These are phyloP conservation scores for Schizotus pectinicornis DNA, from an alignment of 2,888 invertebrate genomes.

Conservation along the genomic window DNA sequence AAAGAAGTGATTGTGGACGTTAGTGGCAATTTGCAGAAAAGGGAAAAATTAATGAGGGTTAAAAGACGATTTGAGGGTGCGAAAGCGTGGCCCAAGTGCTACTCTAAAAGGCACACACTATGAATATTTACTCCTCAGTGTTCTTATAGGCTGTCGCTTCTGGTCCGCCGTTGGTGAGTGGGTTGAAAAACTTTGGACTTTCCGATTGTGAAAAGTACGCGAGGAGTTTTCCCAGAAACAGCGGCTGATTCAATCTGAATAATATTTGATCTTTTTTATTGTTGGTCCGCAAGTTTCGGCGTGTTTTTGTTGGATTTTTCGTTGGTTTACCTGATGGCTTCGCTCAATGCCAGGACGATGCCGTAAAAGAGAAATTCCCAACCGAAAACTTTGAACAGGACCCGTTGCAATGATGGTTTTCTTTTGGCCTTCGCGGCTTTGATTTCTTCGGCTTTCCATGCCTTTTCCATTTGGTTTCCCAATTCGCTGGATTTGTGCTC, in stretches of 20 bases:
- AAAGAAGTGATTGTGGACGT: no score
- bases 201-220: constrained; percentile 62
- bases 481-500: constrained; percentile 72
- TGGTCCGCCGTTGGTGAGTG: no score
- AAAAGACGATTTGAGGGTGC: constrained; percentile 7
- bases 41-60: not conserved
- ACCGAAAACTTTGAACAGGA: constrained; percentile 68
- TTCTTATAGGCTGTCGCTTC: constrained; percentile 22
- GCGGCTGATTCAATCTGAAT: constrained; percentile 68
- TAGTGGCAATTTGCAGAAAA: no score
- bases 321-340: constrained; percentile 62
- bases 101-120: constrained; percentile 31
- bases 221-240: constrained; percentile 67
- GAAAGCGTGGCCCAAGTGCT: constrained; percentile 7
- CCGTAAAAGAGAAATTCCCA: constrained; percentile 68
- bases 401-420: constrained; percentile 67
- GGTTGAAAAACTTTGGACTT: constrained; percentile 8
- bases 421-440: constrained; percentile 52
- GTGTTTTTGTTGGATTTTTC: not conserved
- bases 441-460: constrained; percentile 68
- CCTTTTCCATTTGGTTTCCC: constrained; percentile 67
- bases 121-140: constrained; percentile 42
- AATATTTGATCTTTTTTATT: not conserved
- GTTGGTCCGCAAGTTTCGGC: not conserved
- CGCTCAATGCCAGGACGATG: constrained; percentile 67